A percentile compares a stretch with the other conserved stretches of the same genome.
Evolutionary conservation across 2,113 vertebrate genomes (phyloP).

Genomic region (Bungarus multicinctus): DNA sequence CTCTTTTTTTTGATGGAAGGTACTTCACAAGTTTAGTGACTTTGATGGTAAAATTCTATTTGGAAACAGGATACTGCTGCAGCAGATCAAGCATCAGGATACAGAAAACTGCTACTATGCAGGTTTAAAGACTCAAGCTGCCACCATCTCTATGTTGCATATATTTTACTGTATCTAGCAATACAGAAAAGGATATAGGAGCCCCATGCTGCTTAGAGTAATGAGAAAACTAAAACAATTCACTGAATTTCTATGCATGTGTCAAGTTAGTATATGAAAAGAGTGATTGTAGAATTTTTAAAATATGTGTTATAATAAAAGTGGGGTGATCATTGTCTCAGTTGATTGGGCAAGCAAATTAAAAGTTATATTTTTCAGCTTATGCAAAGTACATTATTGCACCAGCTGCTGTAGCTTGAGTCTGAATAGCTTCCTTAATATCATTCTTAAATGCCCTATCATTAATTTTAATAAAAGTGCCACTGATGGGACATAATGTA

Average conservation of each 20-base stretch:
- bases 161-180: background rate
- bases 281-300: background rate
- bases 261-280: background rate
- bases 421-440: constrained; percentile 21
- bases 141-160: background rate
- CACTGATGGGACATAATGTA: background rate
- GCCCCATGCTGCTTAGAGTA: background rate
- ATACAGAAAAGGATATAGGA: background rate
- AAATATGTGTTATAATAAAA: background rate
- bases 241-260: background rate
- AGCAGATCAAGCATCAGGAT: background rate
- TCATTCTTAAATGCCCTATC: constrained; percentile 1
- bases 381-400: background rate
- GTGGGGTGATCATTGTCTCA: background rate
- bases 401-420: background rate
- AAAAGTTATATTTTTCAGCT: constrained; percentile 8
- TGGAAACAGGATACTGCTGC: background rate
- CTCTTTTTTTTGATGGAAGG: background rate
- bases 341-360: constrained; percentile 27
- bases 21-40: background rate
- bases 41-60: background rate
- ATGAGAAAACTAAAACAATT: constrained; percentile 3
- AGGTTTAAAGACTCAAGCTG: background rate
- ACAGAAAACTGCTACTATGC: background rate
- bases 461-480: background rate